A percentile compares a stretch with the other conserved stretches of the same genome.
Conservation (phyloP, 2,113 vertebrate genomes). For the Melanerpes formicivorus region DNA sequence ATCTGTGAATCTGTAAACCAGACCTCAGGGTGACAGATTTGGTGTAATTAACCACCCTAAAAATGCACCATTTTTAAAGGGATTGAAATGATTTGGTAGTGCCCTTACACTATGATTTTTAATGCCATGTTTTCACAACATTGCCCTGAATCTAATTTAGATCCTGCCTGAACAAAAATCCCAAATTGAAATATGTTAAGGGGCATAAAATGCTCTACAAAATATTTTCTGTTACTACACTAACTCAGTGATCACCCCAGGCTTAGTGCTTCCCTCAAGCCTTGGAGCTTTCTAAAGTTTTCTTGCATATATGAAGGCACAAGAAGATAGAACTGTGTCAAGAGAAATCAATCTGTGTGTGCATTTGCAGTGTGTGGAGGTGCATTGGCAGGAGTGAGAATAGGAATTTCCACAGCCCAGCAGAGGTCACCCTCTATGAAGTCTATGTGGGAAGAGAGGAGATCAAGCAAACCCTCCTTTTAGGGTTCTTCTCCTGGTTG, state of each 20-base stretch:
- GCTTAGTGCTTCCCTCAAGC: background rate
- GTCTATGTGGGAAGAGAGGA: background rate
- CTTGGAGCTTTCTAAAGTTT: background rate
- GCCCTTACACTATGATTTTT: background rate
- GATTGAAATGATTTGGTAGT: background rate
- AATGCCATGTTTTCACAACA: background rate
- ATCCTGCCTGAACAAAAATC: background rate
- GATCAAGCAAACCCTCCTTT: background rate
- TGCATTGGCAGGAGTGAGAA: background rate
- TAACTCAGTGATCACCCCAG: background rate
- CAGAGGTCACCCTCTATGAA: background rate
- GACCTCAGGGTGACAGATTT: background rate
- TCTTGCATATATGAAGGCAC: background rate
- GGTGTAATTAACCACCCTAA: background rate
- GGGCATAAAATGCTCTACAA: background rate
- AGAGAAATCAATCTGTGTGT: background rate
- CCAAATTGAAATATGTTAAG: fast-evolving
- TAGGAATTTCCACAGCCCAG: background rate
- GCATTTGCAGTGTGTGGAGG: background rate
- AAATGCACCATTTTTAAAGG: background rate
- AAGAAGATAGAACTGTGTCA: background rate
- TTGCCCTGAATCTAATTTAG: background rate
- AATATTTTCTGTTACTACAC: background rate
- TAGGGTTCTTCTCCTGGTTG: background rate
- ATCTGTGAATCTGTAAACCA: background rate